phyloP scores from a whole-genome alignment of 2,888 invertebrate genomes.

The Sericinus montela region DNA sequence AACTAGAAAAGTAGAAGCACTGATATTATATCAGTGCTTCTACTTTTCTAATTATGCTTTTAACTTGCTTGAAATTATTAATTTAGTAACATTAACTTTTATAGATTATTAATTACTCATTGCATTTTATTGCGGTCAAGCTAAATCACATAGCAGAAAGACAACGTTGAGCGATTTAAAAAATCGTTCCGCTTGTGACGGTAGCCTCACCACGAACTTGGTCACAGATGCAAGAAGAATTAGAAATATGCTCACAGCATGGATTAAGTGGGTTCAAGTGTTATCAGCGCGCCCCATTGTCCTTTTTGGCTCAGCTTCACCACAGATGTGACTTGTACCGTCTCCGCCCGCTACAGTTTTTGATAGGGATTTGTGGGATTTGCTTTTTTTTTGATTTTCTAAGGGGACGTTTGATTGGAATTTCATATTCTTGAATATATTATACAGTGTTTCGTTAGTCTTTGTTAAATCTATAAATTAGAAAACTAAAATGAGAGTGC shows the following conservation, averaged over 20 bases:
- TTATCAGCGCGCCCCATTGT: conserved; percentile 40
- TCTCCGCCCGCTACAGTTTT: conserved; percentile 30
- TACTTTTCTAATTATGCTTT: too few relatives aligned
- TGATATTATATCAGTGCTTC: too few relatives aligned
- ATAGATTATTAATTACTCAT: too few relatives aligned
- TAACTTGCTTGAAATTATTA: too few relatives aligned
- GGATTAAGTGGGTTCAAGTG: conserved; percentile 53
- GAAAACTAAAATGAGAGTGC: too few relatives aligned
- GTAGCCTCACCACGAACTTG: conserved; percentile 17
- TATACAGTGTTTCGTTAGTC: background rate
- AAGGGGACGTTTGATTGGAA: conserved; percentile 13
- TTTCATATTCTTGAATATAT: conserved; percentile 10
- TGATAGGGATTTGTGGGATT: conserved; percentile 37
- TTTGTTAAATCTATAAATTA: too few relatives aligned
- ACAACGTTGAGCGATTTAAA: background rate
- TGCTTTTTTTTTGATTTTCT: conserved; percentile 8
- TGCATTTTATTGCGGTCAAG: too few relatives aligned
- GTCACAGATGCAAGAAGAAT: conserved; percentile 60
- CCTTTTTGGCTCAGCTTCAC: conserved; percentile 36
- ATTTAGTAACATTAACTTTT: too few relatives aligned
- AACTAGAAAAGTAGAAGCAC: too few relatives aligned
- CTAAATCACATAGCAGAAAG: too few relatives aligned
- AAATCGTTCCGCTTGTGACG: background rate
- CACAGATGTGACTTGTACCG: conserved; percentile 37
- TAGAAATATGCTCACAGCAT: conserved; percentile 46